Evolutionary conservation across 2,888 invertebrate species (phyloP), one percentile per base, ranked within the genome.

Genomic region (Sinohyriopsis cumingii): DNA sequence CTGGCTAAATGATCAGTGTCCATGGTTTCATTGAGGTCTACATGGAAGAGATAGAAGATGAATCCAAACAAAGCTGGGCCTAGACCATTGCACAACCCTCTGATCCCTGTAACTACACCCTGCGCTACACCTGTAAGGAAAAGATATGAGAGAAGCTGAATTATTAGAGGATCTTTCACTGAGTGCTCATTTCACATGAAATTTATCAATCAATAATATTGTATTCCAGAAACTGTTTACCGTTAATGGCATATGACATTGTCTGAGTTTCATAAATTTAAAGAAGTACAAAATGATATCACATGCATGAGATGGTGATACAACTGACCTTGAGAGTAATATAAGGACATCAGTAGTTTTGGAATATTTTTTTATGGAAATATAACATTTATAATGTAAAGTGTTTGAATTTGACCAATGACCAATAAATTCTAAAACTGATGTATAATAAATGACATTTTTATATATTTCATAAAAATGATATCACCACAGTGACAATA

Each of bases 41-140:
- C 99, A 90, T 99, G 96, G 91, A 99, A 99, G 87, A 99, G 92
- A 92, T 98, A 99, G 92, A 99, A 99, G 85, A 99, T 96, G 81
- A 99, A 94, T 24, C 99, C 99, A 90, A 97, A 99, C 93, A 99
- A 95, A 60, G 99, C 99, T 0, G 99, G 99, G 0, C 99, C 99
- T 65, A 99, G 93, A 22, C 99, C 99, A 89, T 98, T 98, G 89
- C 99, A 99, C 65, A 99, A 93, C 0, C 99, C 99, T 77, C 99
- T 92, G 93, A 99, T 98, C 59, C 99, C 99, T 0, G 99, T 99
- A 65, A 99, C 96, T 94, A 99, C 97, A 76, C 99, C 99, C 91
- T 98, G 97, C 72, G 89, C 89, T 28, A 89, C 88, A 76, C 89
- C 89, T 89, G 78, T 1, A 77, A 77, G 56, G 65, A 68, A 65